Base-by-base conservation (phyloP, 2,888 invertebrate species). In the Synanthedon vespiformis region DNA sequence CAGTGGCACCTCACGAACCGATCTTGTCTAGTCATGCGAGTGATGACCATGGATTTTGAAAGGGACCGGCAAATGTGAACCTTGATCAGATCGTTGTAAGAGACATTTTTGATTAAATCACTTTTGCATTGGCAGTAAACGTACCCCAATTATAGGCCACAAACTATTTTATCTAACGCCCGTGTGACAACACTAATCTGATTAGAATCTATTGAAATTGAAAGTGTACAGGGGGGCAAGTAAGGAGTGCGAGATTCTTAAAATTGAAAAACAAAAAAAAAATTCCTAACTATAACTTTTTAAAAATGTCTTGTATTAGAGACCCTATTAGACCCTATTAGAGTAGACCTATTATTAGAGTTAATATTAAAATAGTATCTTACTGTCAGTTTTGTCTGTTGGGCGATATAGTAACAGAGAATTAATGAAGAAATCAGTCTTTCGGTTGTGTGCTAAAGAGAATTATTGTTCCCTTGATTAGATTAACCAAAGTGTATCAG, bases 81-180 rank as follows among this genome's bases (percentile, higher is more conserved):
- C 66, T 61, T 75, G 57, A 61, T 49, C 49, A 27, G 48, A 44
- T 54, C n/a, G 51, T 16, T 6, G 50, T 67, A 74, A 55, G 60
- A 70, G 65, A 40, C 51, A 52, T 56, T 73, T 72, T 74, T 27
- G 59, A 52, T 55, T 64, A 57, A 10, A 34, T 22, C 27, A n/a
- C 13, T 10, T 40, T 58, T 56, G 60, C 59, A 61, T 62, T 60
- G 63, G 68, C 60, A 65, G 65, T 58, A 65, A 68, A 72, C 72
- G 77, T 72, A 77, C 80, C 80, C 77, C 85, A 85, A 84, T 85
- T 86, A 86, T 85, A 82, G 84, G 72, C 85, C 85, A 83, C 84
- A 84, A 85, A 85, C 84, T 85, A 84, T 85, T 86, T 85, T 84
- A 84, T 84, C 84, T 83, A 80, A 82, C 83, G 71, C 82, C 82